phyloP scores from a whole-genome alignment of 37 sponge, comb jelly and placozoan species.

The Amphimedon queenslandica region DNA sequence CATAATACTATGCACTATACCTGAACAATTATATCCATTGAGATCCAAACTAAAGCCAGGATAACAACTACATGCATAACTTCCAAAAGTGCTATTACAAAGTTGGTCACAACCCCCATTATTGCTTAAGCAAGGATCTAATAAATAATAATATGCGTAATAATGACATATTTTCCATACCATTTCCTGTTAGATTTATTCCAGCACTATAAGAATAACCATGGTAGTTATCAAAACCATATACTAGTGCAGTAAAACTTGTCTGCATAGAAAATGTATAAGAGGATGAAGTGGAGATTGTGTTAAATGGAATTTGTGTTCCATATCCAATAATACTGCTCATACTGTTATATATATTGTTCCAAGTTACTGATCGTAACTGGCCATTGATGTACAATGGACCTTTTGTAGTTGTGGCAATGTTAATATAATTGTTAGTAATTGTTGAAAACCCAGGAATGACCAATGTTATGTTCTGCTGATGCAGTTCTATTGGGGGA shows the following conservation, averaged over 20 bases:
- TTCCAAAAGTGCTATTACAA: no score
- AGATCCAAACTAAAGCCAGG: no score
- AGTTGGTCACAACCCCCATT: no score
- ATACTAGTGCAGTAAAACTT: not conserved
- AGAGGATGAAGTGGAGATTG: not conserved
- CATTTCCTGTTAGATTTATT: no score
- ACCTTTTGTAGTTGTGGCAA: not conserved
- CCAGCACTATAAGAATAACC: not conserved
- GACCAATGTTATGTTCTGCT: not conserved
- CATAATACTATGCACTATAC: no score
- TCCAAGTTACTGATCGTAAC: not conserved
- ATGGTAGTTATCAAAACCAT: not conserved
- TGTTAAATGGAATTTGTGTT: not conserved
- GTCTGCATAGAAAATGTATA: no score
- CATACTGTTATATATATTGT: not conserved
- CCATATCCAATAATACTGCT: not conserved
- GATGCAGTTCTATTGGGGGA: not conserved
- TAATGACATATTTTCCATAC: no score
- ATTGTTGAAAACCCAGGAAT: not conserved
- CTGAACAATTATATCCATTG: no score
- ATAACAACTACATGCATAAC: no score
- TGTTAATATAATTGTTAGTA: not conserved
- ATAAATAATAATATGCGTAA: no score
- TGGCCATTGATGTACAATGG: not conserved
- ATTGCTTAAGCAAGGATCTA: no score